These are phyloP conservation scores for Pipra filicauda DNA, from an alignment of 2,113 vertebrate species.

Conservation along the genomic window DNA sequence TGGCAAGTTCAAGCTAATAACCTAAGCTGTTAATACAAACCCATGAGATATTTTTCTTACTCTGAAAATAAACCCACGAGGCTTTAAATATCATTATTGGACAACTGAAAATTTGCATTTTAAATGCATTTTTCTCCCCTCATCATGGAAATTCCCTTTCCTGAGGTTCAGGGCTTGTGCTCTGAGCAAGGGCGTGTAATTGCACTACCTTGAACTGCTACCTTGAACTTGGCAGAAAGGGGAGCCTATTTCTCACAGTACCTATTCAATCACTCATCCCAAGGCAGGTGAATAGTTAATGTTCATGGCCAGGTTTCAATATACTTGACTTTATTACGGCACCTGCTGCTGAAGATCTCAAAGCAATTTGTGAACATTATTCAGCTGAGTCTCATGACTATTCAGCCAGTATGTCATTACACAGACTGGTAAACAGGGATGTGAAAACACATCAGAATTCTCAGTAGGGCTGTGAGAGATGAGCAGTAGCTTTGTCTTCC, in stretches of 20 bases:
- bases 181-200: neutral
- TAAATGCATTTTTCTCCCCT: neutral
- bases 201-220: neutral
- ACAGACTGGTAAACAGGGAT: neutral
- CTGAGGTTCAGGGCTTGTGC: neutral
- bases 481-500: neutral
- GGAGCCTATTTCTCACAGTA: neutral
- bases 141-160: neutral
- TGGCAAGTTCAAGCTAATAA: neutral
- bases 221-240: neutral
- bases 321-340: neutral
- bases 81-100: neutral
- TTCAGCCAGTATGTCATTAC: neutral
- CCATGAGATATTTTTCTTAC: neutral
- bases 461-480: neutral
- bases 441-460: neutral
- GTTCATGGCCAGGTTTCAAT: neutral
- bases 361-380: neutral
- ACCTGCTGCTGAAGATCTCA: slow-evolving; percentile 7
- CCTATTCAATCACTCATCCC: neutral
- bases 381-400: neutral
- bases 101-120: neutral
- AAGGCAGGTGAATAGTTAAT: neutral
- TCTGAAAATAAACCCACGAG: neutral
- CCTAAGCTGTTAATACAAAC: neutral